A percentile compares a stretch with the other conserved stretches of the same genome.
Evolutionary conservation across 2,113 vertebrate genomes (phyloP).

Genomic region (Tricholaema leucomelas): DNA sequence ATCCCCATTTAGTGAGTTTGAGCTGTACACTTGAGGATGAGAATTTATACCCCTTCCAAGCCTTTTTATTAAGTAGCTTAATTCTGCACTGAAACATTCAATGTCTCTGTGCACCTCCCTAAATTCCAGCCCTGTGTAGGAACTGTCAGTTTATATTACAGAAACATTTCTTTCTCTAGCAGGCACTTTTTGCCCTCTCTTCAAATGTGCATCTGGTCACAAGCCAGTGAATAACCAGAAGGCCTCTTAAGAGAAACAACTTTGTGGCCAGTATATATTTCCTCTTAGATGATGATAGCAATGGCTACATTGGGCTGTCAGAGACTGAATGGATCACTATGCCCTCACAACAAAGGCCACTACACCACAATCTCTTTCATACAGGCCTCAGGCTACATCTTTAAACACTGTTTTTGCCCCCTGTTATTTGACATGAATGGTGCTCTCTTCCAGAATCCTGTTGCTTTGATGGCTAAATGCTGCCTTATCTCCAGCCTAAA

Average conservation of each 20-base stretch:
- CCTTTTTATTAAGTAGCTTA: not conserved
- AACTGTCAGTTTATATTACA: not conserved
- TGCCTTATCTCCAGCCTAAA: not conserved
- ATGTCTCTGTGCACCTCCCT: not conserved
- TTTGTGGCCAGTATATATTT: not conserved
- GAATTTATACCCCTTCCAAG: not conserved
- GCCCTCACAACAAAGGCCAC: not conserved
- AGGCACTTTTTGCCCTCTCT: not conserved
- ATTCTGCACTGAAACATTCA: not conserved
- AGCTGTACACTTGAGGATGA: not conserved
- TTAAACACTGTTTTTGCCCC: not conserved
- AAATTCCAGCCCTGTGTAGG: not conserved
- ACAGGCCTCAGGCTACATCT: not conserved
- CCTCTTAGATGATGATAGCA: fast-evolving
- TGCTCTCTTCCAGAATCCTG: not conserved
- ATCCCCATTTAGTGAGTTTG: not conserved
- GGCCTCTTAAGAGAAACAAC: not conserved
- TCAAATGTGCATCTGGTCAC: not conserved
- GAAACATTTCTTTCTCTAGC: not conserved
- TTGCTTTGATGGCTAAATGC: not conserved
- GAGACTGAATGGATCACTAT: not conserved
- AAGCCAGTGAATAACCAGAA: not conserved
- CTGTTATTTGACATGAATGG: not conserved
- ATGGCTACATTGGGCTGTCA: not conserved
- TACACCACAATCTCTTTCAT: not conserved